Evolutionary conservation across 2,888 invertebrate species (phyloP).

Genomic region (Drosophila affinis): DNA sequence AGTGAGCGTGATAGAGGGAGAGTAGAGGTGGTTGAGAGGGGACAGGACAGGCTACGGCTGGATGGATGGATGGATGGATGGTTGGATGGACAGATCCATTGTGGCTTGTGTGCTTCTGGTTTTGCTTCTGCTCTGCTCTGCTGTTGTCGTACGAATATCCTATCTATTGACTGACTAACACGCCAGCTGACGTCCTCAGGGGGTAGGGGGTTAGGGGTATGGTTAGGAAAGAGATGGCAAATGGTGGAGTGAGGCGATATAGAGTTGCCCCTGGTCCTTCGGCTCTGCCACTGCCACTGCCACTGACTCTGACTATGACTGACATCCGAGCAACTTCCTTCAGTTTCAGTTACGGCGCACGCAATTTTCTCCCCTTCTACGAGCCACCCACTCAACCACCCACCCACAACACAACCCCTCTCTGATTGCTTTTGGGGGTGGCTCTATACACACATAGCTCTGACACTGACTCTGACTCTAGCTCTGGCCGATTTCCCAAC

Average conservation of each 20-base stretch:
- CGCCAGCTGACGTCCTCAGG: slow-evolving; percentile 63
- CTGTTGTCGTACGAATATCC: slow-evolving; percentile 17
- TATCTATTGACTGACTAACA: slow-evolving; percentile 67
- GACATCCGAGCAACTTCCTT: slow-evolving; percentile 35
- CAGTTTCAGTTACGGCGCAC: slow-evolving; percentile 67
- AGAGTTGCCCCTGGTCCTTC: slow-evolving; percentile 4
- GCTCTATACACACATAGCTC: slow-evolving; percentile 1
- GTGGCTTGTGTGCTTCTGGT: slow-evolving; percentile 1
- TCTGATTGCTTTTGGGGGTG: slow-evolving; percentile 29
- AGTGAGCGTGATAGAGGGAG: background rate
- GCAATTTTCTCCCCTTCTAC: slow-evolving; percentile 70
- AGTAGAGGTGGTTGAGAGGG: too few species aligned
- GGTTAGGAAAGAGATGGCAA: too few species aligned
- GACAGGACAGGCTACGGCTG: background rate
- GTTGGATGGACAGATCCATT: slow-evolving; percentile 26
- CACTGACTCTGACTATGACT: slow-evolving; percentile 29
- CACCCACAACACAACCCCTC: slow-evolving; percentile 5
- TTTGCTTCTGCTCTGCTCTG: background rate
- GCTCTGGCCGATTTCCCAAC: slow-evolving; percentile 67
- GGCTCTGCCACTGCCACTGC: slow-evolving; percentile 6
- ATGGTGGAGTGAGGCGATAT: background rate
- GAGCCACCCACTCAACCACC: background rate
- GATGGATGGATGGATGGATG: slow-evolving; percentile 10
- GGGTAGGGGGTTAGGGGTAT: background rate
- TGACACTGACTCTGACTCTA: background rate